phyloP scores from a whole-genome alignment of 2,888 invertebrate genomes.

The Andricus quercusramuli region DNA sequence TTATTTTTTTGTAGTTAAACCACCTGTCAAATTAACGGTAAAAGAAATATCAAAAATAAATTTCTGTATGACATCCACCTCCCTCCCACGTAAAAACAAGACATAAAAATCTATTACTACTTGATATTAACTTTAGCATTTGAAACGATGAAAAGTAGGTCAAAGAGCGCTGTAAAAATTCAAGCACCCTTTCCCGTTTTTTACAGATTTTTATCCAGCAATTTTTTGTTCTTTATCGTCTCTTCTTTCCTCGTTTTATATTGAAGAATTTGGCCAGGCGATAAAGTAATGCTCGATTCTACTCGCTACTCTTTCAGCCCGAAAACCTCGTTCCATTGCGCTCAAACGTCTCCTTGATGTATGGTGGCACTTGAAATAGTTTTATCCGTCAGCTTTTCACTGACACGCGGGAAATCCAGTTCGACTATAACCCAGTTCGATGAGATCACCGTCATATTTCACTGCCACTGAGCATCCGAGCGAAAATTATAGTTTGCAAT shows the following conservation, averaged over 20 bases:
- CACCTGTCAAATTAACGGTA: too few species aligned
- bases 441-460: slow-evolving; percentile 68
- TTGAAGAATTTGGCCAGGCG: background rate
- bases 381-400: slow-evolving; percentile 65
- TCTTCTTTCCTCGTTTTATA: background rate
- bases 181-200: background rate
- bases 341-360: slow-evolving; percentile 59
- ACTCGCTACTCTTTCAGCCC: slow-evolving; percentile 22
- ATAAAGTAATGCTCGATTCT: slow-evolving; percentile 13
- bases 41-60: too few species aligned
- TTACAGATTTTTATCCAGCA: background rate
- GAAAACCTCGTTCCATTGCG: slow-evolving; percentile 37
- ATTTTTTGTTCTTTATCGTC: background rate
- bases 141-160: background rate
- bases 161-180: background rate
- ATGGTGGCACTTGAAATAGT: slow-evolving; percentile 64
- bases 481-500: slow-evolving; percentile 64
- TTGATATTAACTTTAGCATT: background rate
- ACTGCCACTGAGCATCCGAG: slow-evolving; percentile 57
- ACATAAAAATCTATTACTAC: background rate
- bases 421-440: slow-evolving; percentile 59
- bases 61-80: background rate
- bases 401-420: slow-evolving; percentile 29
- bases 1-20: too few species aligned
- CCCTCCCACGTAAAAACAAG: background rate